Conservation (phyloP, 2,888 invertebrate genomes). For the Girardia tigrina region DNA sequence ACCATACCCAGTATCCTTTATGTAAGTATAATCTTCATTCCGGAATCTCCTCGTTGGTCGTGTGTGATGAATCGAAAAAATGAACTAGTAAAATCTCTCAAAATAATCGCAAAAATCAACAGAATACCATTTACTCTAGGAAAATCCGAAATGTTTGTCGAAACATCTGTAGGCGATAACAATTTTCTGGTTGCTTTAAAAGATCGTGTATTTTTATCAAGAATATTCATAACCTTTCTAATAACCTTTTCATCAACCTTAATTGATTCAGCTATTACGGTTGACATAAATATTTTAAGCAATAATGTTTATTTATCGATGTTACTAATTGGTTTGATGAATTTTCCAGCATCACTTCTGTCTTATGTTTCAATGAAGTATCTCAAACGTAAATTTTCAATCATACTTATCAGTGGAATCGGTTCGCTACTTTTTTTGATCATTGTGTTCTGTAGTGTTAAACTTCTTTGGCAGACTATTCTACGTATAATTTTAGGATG, state of each 20-base stretch:
- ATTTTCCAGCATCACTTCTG: background rate
- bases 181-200: background rate
- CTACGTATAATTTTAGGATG: background rate
- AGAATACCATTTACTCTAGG: background rate
- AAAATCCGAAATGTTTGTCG: background rate
- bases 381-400: background rate
- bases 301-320: background rate
- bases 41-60: background rate
- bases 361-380: background rate
- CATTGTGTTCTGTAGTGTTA: background rate
- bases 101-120: conserved; percentile 12
- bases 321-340: conserved; percentile 1
- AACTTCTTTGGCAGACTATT: background rate
- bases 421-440: background rate
- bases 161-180: background rate
- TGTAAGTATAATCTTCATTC: background rate
- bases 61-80: background rate
- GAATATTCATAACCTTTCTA: background rate
- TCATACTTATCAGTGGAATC: background rate
- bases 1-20: background rate
- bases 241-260: background rate
- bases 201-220: background rate
- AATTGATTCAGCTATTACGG: background rate
- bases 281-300: background rate
- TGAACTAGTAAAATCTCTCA: background rate